A percentile compares a stretch with the other conserved stretches of the same genome.
phyloP scores from a whole-genome alignment of 2,113 vertebrate genomes.

The Otocyon megalotis region DNA sequence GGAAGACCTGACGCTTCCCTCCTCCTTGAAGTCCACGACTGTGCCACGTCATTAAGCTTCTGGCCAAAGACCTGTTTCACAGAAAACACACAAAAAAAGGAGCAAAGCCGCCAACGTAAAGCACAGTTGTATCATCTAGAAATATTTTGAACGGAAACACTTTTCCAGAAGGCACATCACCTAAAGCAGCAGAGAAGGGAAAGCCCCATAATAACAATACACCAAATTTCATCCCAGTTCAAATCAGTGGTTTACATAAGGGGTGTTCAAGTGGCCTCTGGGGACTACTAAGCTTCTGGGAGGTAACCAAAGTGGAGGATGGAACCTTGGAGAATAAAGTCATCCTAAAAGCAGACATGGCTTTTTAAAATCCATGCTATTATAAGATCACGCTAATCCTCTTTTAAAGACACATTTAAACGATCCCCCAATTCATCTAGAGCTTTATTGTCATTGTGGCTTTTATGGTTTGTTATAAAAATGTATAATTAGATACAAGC shows the following conservation, averaged over 20 bases:
- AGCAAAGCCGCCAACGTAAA: not conserved
- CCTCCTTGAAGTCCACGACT: accelerated
- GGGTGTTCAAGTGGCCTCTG: not conserved
- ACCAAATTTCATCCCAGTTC: not conserved
- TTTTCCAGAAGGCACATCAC: not conserved
- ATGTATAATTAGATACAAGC: not conserved
- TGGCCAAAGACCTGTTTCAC: not conserved
- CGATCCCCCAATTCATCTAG: not conserved
- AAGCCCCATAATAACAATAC: not conserved
- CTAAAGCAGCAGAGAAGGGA: not conserved
- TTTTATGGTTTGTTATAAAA: not conserved
- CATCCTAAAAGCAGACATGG: not conserved
- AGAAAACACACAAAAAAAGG: not conserved
- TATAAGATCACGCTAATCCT: not conserved
- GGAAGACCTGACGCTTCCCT: not conserved
- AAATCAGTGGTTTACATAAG: not conserved
- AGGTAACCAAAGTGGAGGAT: not conserved
- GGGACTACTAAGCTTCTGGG: not conserved
- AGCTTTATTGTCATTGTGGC: not conserved
- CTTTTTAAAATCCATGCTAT: not conserved
- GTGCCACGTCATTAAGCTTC: not conserved
- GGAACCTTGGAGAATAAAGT: not conserved
- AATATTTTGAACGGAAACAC: not conserved
- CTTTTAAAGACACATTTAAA: not conserved
- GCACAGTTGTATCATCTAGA: not conserved